These are phyloP conservation scores for Siniperca scherzeri DNA, from an alignment of 2,797 vertebrate genomes.

Conservation along the genomic window DNA sequence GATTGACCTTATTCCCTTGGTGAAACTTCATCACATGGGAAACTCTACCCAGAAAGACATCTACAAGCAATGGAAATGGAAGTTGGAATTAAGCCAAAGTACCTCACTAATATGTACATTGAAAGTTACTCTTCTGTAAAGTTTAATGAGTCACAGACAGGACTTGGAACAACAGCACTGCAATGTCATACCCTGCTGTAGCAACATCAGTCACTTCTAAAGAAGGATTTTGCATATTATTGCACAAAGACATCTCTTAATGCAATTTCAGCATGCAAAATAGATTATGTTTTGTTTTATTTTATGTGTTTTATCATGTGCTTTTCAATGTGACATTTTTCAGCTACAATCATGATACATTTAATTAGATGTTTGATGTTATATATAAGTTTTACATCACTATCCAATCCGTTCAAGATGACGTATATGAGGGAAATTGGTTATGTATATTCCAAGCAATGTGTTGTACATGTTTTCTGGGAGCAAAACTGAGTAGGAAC, in stretches of 20 bases:
- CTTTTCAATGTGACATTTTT: not conserved
- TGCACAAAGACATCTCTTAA: not conserved
- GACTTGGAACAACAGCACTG: not conserved
- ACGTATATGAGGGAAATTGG: not conserved
- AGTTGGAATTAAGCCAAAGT: not conserved
- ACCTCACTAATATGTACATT: not conserved
- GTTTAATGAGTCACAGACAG: constrained; percentile 4
- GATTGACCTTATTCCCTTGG: constrained; percentile 19
- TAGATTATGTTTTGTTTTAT: too few species aligned
- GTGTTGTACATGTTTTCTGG: not conserved
- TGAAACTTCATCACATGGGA: constrained; percentile 6
- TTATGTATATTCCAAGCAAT: not conserved
- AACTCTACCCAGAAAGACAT: not conserved
- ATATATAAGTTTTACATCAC: not conserved
- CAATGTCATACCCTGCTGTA: not conserved
- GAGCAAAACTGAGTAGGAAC: constrained; percentile 6
- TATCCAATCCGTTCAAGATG: not conserved
- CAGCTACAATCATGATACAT: not conserved
- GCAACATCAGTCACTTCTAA: not conserved
- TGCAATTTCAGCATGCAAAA: not conserved
- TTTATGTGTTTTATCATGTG: not conserved
- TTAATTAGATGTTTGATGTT: not conserved
- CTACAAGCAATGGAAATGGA: not conserved
- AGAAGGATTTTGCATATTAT: not conserved
- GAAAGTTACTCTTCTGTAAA: not conserved